Evolutionary conservation across 2,888 invertebrate species (phyloP), one percentile per base, ranked within the genome.

Genomic region (Mimachlamys varia): DNA sequence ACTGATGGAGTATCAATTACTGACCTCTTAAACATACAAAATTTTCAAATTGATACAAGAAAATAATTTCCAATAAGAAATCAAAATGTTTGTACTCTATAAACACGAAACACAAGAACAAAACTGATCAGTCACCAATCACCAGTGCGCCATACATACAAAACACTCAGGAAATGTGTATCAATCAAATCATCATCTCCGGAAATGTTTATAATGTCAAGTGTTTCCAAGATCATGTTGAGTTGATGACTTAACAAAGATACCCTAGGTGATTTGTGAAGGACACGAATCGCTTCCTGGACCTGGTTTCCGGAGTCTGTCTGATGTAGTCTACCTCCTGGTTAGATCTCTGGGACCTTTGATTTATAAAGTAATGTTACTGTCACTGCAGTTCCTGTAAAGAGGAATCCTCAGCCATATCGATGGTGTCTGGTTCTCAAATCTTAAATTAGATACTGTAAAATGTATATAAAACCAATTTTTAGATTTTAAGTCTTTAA

Each of bases 231-330:
- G 27, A 33, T 27, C 33, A 76, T 76, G 76, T 76, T 33, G 33
- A 27, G 33, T 33, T 76, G 33, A 33, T 15, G 27, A 33, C 27
- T 76, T 76, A 27, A 33, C 33, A 76, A 76, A 76, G 27, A 76
- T 22, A 76, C 76, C 76, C 33, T 7, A 10, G 33, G 76, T 76
- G 33, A 33, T 76, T 33, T 76, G 76, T 76, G 76, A 76, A 76
- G 33, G 76, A 76, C 33, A 33, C 13, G 33, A 22, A n/a, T 22
- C 58, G n/a, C 58, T 58, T 58, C 58, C 58, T 58, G 58, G 58
- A 58, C 22, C 58, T 58, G n/a, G 58, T 58, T 58, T 58, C 58
- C 76, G 17, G 76, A n/a, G 62, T 62, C 62, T 33, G 58, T 76
- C 27, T 33, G 33, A 76, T 76, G 10, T 19, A 33, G 33, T 76